phyloP scores from a whole-genome alignment of 92 coral and sea anemone species.

The Phymanthus crucifer region DNA sequence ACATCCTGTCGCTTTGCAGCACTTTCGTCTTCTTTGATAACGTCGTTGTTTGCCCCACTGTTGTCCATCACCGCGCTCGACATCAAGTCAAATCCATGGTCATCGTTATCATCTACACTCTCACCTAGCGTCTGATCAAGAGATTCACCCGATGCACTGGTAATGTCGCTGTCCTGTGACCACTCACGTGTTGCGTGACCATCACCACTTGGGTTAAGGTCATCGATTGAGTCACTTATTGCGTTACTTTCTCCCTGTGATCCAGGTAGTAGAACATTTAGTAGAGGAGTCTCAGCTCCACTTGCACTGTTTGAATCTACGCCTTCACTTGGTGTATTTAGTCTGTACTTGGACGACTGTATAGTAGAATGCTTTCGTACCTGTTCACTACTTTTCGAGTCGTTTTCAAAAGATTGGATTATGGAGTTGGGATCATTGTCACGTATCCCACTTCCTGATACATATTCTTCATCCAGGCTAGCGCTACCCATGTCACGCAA shows the following conservation, averaged over 20 bases:
- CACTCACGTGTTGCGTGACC: conserved; percentile 8
- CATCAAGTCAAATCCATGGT: conserved; percentile 34
- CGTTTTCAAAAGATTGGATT: not conserved
- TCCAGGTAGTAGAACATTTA: not conserved
- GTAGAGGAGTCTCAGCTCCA: not conserved
- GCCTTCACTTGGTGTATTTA: not conserved
- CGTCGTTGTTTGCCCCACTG: not conserved
- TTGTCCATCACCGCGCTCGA: conserved; percentile 13
- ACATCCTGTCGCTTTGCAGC: not conserved
- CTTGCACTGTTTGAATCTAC: not conserved
- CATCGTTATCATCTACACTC: conserved; percentile 8
- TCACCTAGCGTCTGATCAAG: not conserved
- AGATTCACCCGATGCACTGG: not conserved
- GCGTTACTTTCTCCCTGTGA: not conserved
- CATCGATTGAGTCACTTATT: conserved; percentile 6
- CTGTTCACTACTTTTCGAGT: not conserved
- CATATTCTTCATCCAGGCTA: conserved; percentile 5
- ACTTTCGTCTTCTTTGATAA: conserved; percentile 4
- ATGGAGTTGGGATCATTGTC: not conserved
- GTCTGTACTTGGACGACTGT: not conserved
- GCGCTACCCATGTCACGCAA: not conserved
- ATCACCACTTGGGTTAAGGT: not conserved
- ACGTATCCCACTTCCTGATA: conserved; percentile 22
- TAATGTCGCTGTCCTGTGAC: not conserved
- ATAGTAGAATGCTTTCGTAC: not conserved